phyloP scores from a whole-genome alignment of 2,797 vertebrate genomes.

The Vultur gryphus region DNA sequence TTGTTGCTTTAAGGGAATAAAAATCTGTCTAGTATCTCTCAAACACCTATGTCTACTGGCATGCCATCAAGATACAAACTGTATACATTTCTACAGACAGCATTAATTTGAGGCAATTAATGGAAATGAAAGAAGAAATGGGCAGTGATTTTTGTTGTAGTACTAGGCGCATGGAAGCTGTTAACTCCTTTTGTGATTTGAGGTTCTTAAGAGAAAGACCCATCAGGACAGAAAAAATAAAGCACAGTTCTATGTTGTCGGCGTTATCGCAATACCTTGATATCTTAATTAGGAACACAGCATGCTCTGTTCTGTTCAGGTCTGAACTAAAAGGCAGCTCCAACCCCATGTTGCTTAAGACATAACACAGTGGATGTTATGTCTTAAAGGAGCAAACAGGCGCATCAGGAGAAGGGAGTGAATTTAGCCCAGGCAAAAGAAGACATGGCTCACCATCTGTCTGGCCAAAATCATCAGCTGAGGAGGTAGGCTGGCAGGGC shows the following conservation, averaged over 20 bases:
- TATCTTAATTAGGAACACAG: neutral
- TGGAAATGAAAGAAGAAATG: neutral
- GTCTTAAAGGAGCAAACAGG: neutral
- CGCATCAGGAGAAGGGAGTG: neutral
- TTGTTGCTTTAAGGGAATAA: neutral
- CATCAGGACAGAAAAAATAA: neutral
- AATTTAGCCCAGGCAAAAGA: neutral
- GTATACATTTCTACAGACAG: neutral
- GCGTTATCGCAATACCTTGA: neutral
- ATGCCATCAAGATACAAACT: neutral
- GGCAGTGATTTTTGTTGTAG: neutral
- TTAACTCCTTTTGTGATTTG: neutral
- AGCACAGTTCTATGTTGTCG: neutral
- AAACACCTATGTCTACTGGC: neutral
- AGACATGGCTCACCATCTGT: rapidly evolving
- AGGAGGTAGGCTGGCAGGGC: neutral
- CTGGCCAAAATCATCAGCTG: neutral
- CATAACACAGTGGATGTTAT: neutral
- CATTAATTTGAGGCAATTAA: neutral
- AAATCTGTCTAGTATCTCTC: neutral
- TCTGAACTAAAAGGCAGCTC: neutral
- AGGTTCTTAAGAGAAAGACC: neutral
- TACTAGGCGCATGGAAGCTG: neutral
- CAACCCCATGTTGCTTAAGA: neutral
- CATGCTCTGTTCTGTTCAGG: neutral